phyloP scores from a whole-genome alignment of 1,140 invertebrate genomes.

The Orchestia grillus region DNA sequence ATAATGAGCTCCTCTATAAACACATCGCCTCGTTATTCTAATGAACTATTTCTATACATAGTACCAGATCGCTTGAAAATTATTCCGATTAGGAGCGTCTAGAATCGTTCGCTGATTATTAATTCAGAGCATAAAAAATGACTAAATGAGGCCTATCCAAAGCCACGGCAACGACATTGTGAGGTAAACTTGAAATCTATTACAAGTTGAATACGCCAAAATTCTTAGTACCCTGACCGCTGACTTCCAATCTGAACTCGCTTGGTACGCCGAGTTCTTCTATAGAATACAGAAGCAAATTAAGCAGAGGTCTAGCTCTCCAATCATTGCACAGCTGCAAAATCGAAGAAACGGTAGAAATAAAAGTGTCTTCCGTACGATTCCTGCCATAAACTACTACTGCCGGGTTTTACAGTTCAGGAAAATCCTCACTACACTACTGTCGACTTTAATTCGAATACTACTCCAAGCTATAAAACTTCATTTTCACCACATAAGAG shows the following conservation, averaged over 20 bases:
- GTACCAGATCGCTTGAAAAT: not conserved
- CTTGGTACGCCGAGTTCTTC: not conserved
- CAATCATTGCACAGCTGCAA: not conserved
- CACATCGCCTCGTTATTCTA: too few relatives aligned
- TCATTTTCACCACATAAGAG: not conserved
- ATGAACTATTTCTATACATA: too few relatives aligned
- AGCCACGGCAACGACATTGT: not conserved
- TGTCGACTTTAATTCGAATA: not conserved
- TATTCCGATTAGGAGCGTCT: not conserved
- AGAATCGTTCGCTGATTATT: not conserved
- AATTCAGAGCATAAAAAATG: not conserved
- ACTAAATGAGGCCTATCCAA: not conserved
- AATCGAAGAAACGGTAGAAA: not conserved
- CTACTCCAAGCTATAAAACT: not conserved
- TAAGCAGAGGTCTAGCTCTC: not conserved
- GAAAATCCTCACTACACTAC: not conserved
- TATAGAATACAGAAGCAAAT: not conserved
- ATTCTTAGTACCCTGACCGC: not conserved
- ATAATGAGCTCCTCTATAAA: not conserved
- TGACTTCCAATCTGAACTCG: not conserved
- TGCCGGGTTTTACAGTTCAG: not conserved
- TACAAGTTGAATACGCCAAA: not conserved
- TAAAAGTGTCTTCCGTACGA: not conserved
- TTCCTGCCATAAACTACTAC: not conserved
- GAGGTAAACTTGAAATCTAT: not conserved